Evolutionary conservation across 2,888 invertebrate genomes (phyloP).

Genomic region (Napeogenes inachia): DNA sequence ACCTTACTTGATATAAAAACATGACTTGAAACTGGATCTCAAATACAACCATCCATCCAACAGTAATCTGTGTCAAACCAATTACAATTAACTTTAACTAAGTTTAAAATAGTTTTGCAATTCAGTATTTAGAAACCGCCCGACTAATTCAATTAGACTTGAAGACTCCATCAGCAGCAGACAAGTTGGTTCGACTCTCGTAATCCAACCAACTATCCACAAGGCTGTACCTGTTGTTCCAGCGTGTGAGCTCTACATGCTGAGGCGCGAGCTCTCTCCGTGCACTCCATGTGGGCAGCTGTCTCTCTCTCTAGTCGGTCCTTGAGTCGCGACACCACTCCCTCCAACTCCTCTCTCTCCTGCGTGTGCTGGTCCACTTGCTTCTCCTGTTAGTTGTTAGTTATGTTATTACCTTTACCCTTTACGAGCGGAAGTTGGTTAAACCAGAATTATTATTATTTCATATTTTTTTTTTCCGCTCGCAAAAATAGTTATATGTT

Average conservation of each 20-base stretch:
- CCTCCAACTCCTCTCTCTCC: slow-evolving; percentile 95
- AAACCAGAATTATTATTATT: slow-evolving; percentile 14
- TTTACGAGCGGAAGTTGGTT: slow-evolving; percentile 24
- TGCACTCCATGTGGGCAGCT: slow-evolving; percentile 90
- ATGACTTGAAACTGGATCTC: no score
- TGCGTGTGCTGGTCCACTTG: slow-evolving; percentile 92
- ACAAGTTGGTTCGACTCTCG: no score
- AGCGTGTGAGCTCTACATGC: slow-evolving; percentile 79
- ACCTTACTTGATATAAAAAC: not conserved
- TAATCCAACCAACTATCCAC: not conserved
- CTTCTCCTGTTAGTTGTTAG: slow-evolving; percentile 81
- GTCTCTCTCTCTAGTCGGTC: slow-evolving; percentile 94
- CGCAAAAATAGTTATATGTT: not conserved
- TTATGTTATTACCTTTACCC: slow-evolving; percentile 25
- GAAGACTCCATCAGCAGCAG: no score
- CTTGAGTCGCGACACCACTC: slow-evolving; percentile 87
- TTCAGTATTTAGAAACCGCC: no score
- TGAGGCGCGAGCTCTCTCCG: slow-evolving; percentile 81
- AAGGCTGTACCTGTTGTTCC: slow-evolving; percentile 69
- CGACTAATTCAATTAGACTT: no score
- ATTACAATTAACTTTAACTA: no score
- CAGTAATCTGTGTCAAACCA: no score
- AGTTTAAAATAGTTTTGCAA: no score
- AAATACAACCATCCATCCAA: no score
- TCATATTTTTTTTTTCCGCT: not conserved